Conservation (phyloP, 2,797 vertebrate genomes). For the Falco rusticolus region DNA sequence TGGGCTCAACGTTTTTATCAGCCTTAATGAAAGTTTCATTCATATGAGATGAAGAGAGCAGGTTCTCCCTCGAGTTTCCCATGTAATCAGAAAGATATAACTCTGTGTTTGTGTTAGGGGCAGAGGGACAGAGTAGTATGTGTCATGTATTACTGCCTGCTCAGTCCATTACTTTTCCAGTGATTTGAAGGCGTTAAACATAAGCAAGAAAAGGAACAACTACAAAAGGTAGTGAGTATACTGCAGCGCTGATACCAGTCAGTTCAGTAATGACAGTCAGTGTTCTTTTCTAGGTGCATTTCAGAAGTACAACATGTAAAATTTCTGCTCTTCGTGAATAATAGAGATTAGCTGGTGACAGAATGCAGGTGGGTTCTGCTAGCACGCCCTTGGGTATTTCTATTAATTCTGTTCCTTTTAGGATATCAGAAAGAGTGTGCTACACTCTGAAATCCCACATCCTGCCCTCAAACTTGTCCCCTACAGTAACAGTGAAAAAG, state of each 20-base stretch:
- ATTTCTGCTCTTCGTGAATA: not conserved
- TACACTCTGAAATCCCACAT: not conserved
- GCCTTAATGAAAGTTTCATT: slow-evolving; percentile 21
- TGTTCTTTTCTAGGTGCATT: not conserved
- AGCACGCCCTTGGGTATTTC: slow-evolving; percentile 29
- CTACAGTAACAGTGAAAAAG: not conserved
- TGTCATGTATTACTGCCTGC: not conserved
- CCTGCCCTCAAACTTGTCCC: not conserved
- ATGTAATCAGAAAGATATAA: not conserved
- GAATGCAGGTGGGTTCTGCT: slow-evolving; percentile 1
- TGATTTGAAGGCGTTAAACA: not conserved
- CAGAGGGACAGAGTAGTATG: not conserved
- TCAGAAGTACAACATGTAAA: not conserved
- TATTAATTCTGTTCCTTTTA: not conserved
- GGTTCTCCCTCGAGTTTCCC: not conserved
- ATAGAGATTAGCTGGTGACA: not conserved
- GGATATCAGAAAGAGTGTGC: slow-evolving; percentile 6
- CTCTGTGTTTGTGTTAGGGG: not conserved
- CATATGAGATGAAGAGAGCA: not conserved
- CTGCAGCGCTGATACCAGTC: not conserved
- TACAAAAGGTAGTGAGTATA: not conserved
- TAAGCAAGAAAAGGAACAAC: not conserved
- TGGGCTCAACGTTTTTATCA: slow-evolving; percentile 9
- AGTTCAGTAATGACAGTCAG: fast-evolving
- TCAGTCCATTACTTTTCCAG: not conserved